Evolutionary conservation across 2,113 vertebrate species (phyloP), one percentile per base, ranked within the genome.

Genomic region (Tachuris rubrigastra): DNA sequence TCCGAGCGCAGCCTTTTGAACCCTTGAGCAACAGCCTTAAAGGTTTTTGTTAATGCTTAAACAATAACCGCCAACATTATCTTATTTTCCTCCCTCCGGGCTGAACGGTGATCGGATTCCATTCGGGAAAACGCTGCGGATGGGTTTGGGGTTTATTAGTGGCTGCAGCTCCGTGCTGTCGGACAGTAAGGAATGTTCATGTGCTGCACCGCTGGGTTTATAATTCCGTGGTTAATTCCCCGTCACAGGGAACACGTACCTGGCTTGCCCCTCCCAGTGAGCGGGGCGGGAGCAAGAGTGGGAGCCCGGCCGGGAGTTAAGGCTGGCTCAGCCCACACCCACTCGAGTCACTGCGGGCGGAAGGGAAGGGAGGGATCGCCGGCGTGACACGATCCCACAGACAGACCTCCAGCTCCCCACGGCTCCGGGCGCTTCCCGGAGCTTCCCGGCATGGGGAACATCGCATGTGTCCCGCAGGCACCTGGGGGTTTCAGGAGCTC

Each of bases 391-490:
- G 30, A 63, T 63, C 60, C 60, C n/a, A 6, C 10, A 5, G 18
- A 16, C 82, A 12, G 44, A 42, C 27, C 37, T 42, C 60, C 60
- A 21, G 39, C 60, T 63, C 19, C 60, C 39, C 60, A 63, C 27
- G 44, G 55, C 28, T 13, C 44, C 83, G 11, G 60, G 60, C 37
- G 18, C 55, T 56, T 20, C 60, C 37, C 12, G 72, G 10, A 14
- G 47, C 49, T 27, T 18, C 52, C 52, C 46, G 33, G 33, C 59
- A 98, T 98, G 98, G 98, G 98, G 93, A 98, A 98, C 96, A 92
- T 95, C 28, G 81, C 98, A 14, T 98, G 98, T 1, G 93, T 98
- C 19, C 98, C 98, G 5, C 98, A 98, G 94, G 83, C 97, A 2
- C 96, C 97, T 6, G 95, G 96, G 14, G 76, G 96, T 44, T 85